A percentile compares a stretch with the other conserved stretches of the same genome.
phyloP scores from a whole-genome alignment of 2,113 vertebrate species.

The Amblyornis subalaris region DNA sequence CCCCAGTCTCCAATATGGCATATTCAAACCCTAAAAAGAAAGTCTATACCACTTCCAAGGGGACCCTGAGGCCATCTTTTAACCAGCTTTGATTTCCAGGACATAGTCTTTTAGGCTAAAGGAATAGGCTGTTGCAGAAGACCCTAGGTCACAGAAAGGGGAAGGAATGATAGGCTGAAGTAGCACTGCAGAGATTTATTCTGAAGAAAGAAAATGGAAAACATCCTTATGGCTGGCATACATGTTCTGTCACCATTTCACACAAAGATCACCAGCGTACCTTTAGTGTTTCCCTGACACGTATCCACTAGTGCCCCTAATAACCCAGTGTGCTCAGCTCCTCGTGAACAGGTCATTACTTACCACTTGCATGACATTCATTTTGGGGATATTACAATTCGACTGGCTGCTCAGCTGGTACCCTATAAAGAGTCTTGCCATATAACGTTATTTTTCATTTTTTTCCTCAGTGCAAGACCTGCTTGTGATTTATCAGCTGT shows the following conservation, averaged over 20 bases:
- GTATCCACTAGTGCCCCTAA: background rate
- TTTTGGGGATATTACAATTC: conserved; percentile 5
- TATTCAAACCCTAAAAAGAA: background rate
- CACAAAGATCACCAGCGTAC: background rate
- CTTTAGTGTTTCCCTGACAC: background rate
- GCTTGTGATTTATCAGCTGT: conserved; percentile 19
- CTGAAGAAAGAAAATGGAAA: background rate
- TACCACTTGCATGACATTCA: background rate
- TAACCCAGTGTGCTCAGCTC: background rate
- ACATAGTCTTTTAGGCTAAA: background rate
- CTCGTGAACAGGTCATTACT: background rate
- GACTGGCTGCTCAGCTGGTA: background rate
- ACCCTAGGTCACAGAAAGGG: background rate
- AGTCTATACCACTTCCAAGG: background rate
- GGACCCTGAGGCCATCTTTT: background rate
- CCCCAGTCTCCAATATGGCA: background rate
- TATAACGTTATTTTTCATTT: conserved; percentile 42
- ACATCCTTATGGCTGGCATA: background rate
- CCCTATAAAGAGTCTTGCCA: background rate
- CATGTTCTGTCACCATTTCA: background rate
- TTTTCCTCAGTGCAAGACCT: conserved; percentile 1
- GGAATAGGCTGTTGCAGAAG: background rate
- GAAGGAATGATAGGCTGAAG: background rate
- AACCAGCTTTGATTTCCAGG: background rate
- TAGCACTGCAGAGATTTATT: background rate